Conservation (phyloP, 2,113 vertebrate species). For the Alexandromys fortis region DNA sequence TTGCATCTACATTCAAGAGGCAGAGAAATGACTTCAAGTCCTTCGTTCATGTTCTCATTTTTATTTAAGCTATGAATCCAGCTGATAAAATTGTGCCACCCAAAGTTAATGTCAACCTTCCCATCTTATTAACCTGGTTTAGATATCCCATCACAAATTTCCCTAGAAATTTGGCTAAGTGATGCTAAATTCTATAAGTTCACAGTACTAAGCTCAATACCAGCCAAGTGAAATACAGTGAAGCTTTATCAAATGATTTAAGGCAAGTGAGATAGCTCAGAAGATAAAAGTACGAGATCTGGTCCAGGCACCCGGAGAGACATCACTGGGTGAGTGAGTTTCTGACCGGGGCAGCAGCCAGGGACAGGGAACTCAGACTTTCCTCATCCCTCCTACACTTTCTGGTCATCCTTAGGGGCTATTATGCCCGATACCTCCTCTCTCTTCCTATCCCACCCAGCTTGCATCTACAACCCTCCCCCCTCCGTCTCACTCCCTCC, state of each 20-base stretch:
- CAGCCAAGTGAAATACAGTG: not conserved
- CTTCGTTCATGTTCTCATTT: not conserved
- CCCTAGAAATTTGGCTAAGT: not conserved
- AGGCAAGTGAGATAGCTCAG: not conserved
- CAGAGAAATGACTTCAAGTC: not conserved
- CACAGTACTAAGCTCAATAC: not conserved
- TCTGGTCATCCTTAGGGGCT: too few species aligned
- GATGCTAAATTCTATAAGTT: not conserved
- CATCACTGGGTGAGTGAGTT: too few species aligned
- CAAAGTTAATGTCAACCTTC: not conserved
- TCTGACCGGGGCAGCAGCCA: too few species aligned
- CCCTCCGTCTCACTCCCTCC: too few species aligned
- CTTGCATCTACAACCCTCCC: too few species aligned
- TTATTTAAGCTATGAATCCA: not conserved
- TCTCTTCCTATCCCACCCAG: too few species aligned
- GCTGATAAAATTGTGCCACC: not conserved
- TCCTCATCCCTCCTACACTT: too few species aligned
- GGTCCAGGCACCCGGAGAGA: too few species aligned
- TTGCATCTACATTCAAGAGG: not conserved
- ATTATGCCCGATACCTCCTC: too few species aligned
- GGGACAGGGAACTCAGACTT: too few species aligned
- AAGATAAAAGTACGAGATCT: not conserved
- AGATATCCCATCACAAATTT: not conserved
- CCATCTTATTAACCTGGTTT: not conserved
- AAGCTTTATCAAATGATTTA: not conserved